A percentile compares a stretch with the other conserved stretches of the same genome.
Conservation (phyloP, 2,113 vertebrate genomes). For the Spilogale gracilis region DNA sequence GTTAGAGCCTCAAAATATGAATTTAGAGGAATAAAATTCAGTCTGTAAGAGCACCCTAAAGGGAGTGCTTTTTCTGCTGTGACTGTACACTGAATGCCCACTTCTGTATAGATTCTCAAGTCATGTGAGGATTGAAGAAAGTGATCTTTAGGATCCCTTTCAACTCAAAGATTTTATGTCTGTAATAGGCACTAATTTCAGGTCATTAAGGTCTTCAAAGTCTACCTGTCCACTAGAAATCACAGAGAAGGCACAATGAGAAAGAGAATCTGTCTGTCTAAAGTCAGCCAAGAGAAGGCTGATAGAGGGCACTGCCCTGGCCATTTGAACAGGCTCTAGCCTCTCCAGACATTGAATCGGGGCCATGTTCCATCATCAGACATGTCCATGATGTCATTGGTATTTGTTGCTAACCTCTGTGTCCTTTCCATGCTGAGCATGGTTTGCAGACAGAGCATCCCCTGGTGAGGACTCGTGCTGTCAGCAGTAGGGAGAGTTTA, state of each 20-base stretch:
- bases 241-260: not conserved
- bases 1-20: not conserved
- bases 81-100: not conserved
- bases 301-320: not conserved
- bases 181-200: not conserved
- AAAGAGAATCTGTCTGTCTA: not conserved
- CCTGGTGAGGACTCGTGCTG: not conserved
- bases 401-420: not conserved
- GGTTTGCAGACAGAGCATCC: not conserved
- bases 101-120: not conserved
- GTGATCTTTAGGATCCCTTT: not conserved
- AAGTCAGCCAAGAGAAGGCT: not conserved
- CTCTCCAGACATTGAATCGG: not conserved
- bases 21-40: not conserved
- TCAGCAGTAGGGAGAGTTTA: not conserved
- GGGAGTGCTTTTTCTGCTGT: not conserved
- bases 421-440: not conserved
- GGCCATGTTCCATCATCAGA: fast-evolving
- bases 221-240: not conserved
- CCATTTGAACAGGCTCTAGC: fast-evolving
- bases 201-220: not conserved
- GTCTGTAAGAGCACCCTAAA: not conserved
- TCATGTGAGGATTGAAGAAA: not conserved
- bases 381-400: no score
- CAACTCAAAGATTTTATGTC: not conserved